phyloP scores from a whole-genome alignment of 2,888 invertebrate genomes.

The Drosophila mayaguana region DNA sequence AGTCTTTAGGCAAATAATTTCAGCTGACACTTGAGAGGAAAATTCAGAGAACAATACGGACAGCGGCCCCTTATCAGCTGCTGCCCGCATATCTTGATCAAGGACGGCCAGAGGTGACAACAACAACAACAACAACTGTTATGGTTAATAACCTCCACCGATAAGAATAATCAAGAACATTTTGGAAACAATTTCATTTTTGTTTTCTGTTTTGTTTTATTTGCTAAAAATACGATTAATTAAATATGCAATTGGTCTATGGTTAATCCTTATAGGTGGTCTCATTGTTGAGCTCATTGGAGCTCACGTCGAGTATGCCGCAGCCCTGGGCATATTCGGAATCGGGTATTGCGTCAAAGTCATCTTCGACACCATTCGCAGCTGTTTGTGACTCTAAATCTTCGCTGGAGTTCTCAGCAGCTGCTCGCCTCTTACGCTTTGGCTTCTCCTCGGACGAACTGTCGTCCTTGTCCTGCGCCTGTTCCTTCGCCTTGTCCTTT shows the following conservation, averaged over 20 bases:
- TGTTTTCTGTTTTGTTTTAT: slow-evolving; percentile 19
- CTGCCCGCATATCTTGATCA: slow-evolving; percentile 11
- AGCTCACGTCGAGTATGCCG: slow-evolving; percentile 67
- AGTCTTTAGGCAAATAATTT: not conserved
- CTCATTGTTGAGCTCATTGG: slow-evolving; percentile 74
- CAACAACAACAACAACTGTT: not conserved
- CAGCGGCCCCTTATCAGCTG: slow-evolving; percentile 21
- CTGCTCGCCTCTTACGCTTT: not conserved
- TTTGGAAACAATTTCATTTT: not conserved
- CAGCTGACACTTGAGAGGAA: not conserved
- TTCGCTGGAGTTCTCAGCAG: not conserved
- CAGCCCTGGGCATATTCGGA: slow-evolving; percentile 81
- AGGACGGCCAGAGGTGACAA: slow-evolving; percentile 24
- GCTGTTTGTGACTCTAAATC: not conserved
- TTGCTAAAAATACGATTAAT: slow-evolving; percentile 18
- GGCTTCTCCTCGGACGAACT: not conserved
- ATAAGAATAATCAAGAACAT: not conserved
- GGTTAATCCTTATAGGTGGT: slow-evolving; percentile 55
- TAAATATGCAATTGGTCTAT: not conserved
- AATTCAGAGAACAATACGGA: not conserved
- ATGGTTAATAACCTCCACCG: not conserved
- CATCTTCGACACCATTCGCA: not conserved
- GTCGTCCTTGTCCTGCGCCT: not conserved
- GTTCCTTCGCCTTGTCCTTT: not conserved
- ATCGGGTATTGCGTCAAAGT: slow-evolving; percentile 5